Evolutionary conservation across 2,888 invertebrate genomes (phyloP).

Genomic region (Himalopsyche kuldschensis): DNA sequence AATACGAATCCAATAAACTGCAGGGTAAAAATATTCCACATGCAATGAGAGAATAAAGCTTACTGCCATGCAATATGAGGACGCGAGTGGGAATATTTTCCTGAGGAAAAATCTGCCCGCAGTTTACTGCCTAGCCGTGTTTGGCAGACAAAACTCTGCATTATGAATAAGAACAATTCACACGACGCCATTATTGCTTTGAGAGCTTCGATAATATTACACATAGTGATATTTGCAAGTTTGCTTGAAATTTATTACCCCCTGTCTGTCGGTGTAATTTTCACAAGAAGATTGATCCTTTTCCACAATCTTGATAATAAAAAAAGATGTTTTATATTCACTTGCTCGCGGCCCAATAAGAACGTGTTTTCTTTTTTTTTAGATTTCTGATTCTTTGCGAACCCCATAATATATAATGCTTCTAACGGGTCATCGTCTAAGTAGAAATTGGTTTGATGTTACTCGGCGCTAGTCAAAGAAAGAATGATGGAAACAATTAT

Average conservation of each 20-base stretch:
- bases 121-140: neutral
- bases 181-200: neutral
- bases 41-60: neutral
- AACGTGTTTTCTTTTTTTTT: too few relatives aligned
- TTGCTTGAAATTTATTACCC: neutral
- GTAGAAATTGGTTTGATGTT: too few relatives aligned
- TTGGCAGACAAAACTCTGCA: neutral
- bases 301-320: too few relatives aligned
- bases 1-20: neutral
- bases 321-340: too few relatives aligned
- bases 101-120: neutral
- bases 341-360: too few relatives aligned
- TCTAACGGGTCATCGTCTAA: too few relatives aligned
- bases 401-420: too few relatives aligned
- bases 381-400: too few relatives aligned
- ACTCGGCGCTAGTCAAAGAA: too few relatives aligned
- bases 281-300: too few relatives aligned
- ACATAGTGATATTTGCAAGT: neutral
- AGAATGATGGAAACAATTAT: too few relatives aligned
- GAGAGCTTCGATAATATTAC: neutral
- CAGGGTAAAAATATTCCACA: neutral
- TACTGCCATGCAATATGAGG: slow-evolving; percentile 1
- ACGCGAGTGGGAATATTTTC: neutral
- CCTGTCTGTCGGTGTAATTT: too few relatives aligned
- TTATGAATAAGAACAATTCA: neutral